A percentile compares a stretch with the other conserved stretches of the same genome.
These are phyloP conservation scores for Zygogramma bicolorata DNA, from an alignment of 2,888 invertebrate genomes.

Conservation along the genomic window DNA sequence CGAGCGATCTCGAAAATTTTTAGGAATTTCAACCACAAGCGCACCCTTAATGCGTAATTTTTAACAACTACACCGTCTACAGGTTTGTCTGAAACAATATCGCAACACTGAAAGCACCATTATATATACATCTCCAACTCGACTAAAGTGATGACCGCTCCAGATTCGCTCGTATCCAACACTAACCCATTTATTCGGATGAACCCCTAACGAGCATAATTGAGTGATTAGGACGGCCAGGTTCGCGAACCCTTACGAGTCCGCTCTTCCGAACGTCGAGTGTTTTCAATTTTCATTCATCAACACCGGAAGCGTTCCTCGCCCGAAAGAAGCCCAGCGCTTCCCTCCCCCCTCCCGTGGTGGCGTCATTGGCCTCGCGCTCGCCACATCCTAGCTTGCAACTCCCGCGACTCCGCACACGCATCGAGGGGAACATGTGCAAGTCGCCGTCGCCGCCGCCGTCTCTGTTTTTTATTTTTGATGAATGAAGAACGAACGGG, in stretches of 20 bases:
- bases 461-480: constrained; percentile 18
- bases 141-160: too few relatives aligned
- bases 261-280: neutral
- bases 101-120: too few relatives aligned
- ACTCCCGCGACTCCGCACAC: neutral
- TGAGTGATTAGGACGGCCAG: neutral
- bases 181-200: too few relatives aligned
- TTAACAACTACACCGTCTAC: too few relatives aligned
- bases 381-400: neutral
- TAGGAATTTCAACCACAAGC: too few relatives aligned
- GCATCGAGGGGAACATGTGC: constrained; percentile 10
- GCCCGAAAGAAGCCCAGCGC: constrained; percentile 46
- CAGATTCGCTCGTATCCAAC: too few relatives aligned
- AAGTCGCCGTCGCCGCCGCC: neutral
- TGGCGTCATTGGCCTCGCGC: constrained; percentile 45
- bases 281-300: constrained; percentile 10
- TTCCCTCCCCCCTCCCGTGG: constrained; percentile 19
- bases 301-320: neutral
- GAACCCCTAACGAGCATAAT: neutral
- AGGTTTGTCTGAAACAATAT: too few relatives aligned
- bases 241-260: neutral
- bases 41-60: too few relatives aligned
- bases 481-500: constrained; percentile 35
- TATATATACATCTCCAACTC: too few relatives aligned
- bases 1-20: too few relatives aligned